These are phyloP conservation scores for Watsonalla binaria DNA, from an alignment of 2,888 invertebrate species.

Conservation along the genomic window DNA sequence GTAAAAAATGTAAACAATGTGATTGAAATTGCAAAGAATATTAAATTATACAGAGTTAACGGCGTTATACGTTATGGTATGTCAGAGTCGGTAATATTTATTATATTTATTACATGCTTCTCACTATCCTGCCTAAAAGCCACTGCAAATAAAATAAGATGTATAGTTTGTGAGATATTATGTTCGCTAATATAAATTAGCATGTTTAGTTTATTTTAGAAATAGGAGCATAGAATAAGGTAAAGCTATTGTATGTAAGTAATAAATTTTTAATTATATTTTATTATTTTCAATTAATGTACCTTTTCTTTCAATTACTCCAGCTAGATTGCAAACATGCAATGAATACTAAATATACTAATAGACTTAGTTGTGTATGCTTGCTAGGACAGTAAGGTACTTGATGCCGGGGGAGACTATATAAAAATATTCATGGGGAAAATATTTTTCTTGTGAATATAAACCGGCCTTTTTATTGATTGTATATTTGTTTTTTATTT, in stretches of 20 bases:
- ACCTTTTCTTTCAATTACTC: neutral
- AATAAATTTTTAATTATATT: conserved; percentile 72
- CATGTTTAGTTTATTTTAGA: conserved; percentile 56
- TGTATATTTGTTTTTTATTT: too few species aligned
- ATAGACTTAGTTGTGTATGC: too few species aligned
- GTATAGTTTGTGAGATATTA: conserved; percentile 65
- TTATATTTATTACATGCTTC: conserved; percentile 70
- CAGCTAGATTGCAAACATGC: neutral
- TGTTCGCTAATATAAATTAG: conserved; percentile 70
- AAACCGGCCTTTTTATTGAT: too few species aligned
- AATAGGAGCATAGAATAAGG: conserved; percentile 59
- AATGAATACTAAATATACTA: too few species aligned
- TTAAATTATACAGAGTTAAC: conserved; percentile 54
- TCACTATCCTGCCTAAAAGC: conserved; percentile 48
- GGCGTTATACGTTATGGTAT: conserved; percentile 38
- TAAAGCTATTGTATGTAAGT: conserved; percentile 72
- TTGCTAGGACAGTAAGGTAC: too few species aligned
- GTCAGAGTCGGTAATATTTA: conserved; percentile 68
- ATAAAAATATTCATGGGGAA: too few species aligned
- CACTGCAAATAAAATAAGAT: conserved; percentile 48
- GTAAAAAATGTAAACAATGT: conserved; percentile 65
- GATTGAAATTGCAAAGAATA: conserved; percentile 64
- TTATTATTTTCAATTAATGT: conserved; percentile 3
- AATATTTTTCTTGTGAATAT: too few species aligned
- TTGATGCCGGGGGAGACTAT: too few species aligned